phyloP scores from a whole-genome alignment of 2,113 vertebrate species.

The Brachypteracias leptosomus region DNA sequence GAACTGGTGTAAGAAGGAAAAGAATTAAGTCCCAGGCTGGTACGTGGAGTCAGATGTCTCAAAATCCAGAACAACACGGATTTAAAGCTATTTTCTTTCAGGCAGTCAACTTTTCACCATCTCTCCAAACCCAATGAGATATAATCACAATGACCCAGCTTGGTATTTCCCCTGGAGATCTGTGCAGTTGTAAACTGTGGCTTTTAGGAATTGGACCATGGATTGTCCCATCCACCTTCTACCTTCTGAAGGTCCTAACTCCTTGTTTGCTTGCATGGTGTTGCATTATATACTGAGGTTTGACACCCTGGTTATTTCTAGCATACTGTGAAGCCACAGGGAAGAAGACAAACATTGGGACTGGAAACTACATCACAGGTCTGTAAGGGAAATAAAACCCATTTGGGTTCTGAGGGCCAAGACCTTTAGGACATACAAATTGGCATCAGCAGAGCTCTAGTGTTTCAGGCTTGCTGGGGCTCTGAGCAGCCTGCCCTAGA shows the following conservation, averaged over 20 bases:
- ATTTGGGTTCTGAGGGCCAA: neutral
- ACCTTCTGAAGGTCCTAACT: neutral
- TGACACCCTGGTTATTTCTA: neutral
- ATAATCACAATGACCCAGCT: neutral
- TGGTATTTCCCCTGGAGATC: neutral
- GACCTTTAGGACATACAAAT: rapidly evolving
- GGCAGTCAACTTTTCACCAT: neutral
- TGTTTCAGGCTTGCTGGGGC: too few species aligned
- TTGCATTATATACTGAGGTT: neutral
- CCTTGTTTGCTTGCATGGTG: neutral
- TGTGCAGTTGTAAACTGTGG: neutral
- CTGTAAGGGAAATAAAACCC: neutral
- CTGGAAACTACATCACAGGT: neutral
- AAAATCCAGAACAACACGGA: neutral
- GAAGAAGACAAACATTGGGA: neutral
- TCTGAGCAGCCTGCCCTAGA: too few species aligned
- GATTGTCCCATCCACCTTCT: neutral
- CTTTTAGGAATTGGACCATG: neutral
- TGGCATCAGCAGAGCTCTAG: neutral
- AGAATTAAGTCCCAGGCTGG: neutral
- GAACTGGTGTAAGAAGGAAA: neutral
- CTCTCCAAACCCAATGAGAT: neutral
- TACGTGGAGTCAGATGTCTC: neutral
- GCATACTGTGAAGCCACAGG: neutral
- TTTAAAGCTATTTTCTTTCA: neutral